Conservation (phyloP, 2,797 vertebrate genomes). For the Dromococcyx pavoninus region DNA sequence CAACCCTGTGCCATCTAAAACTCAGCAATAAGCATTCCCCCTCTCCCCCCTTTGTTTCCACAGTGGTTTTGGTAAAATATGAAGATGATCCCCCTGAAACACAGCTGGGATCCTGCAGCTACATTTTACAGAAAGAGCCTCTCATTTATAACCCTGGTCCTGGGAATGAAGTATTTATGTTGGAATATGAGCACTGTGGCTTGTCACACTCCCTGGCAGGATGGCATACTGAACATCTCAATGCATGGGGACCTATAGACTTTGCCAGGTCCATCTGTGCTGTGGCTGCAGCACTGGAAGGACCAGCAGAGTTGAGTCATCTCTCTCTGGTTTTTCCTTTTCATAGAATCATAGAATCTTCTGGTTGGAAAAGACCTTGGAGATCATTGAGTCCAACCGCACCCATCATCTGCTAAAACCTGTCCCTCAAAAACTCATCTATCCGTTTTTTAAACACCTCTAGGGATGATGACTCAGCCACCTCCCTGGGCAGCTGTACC, state of each 20-base stretch:
- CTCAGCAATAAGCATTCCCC: neutral
- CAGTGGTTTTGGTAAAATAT: neutral
- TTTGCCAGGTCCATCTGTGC: neutral
- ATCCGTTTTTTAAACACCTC: no score
- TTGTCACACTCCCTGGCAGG: neutral
- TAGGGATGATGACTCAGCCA: no score
- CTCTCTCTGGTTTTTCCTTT: neutral
- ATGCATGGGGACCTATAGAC: neutral
- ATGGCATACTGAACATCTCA: neutral
- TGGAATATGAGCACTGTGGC: neutral
- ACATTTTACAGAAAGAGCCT: neutral
- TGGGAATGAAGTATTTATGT: neutral
- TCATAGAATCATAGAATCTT: no score
- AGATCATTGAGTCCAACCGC: no score
- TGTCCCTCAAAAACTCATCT: no score
- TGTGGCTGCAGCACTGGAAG: neutral
- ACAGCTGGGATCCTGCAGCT: neutral
- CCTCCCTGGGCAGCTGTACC: no score
- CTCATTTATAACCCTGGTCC: neutral
- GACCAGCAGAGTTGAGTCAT: neutral
- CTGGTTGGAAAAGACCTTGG: no score
- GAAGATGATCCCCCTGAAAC: neutral
- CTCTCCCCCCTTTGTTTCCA: rapidly evolving
- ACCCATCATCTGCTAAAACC: no score
- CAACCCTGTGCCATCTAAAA: neutral